phyloP scores from a whole-genome alignment of 1,140 invertebrate genomes.

The Euglossa dilemma region DNA sequence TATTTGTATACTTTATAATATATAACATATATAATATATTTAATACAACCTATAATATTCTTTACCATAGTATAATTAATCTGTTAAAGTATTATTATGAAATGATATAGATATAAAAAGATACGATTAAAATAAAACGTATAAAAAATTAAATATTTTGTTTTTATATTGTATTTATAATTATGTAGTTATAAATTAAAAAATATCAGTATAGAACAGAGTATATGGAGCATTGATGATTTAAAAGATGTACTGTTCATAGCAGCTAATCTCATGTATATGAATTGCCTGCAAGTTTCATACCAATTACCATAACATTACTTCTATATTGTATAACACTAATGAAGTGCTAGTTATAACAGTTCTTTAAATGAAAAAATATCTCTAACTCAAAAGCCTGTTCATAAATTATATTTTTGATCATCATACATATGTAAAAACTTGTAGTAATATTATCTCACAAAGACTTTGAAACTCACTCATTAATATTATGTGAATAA shows the following conservation, averaged over 20 bases:
- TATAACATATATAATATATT: not conserved
- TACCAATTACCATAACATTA: slow-evolving; percentile 44
- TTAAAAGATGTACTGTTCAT: not conserved
- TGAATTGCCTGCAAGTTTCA: slow-evolving; percentile 11
- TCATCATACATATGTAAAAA: not conserved
- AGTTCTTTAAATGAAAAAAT: not conserved
- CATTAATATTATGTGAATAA: not conserved
- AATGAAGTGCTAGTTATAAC: not conserved
- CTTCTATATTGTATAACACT: slow-evolving; percentile 29
- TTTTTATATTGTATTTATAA: not conserved
- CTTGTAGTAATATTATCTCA: not conserved
- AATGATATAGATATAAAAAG: not conserved
- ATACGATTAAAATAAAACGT: not conserved
- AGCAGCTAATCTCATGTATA: not conserved
- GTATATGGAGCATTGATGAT: not conserved
- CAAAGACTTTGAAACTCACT: not conserved
- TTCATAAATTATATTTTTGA: not conserved
- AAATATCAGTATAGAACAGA: not conserved
- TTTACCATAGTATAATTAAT: slow-evolving; percentile 2
- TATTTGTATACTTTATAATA: too few relatives aligned
- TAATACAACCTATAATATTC: not conserved
- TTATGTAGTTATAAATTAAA: not conserved
- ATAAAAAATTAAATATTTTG: not conserved
- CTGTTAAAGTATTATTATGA: not conserved
- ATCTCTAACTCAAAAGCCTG: not conserved